Base-by-base conservation (phyloP, 2,113 vertebrate species). In the Copsychus sechellarum region DNA sequence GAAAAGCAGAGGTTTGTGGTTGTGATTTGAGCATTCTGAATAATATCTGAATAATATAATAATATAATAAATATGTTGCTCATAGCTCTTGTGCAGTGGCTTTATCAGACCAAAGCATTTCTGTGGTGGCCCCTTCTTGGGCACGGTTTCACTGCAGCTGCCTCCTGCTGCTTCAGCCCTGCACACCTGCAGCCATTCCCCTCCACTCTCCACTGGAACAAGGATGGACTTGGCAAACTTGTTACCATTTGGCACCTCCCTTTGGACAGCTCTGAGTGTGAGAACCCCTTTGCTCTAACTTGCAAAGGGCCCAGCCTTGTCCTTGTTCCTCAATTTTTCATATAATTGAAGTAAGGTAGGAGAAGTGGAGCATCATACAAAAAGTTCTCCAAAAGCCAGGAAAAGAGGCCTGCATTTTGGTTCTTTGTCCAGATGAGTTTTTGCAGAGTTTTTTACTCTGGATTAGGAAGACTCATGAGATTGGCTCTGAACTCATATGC, bases 61-160 rank as follows among this genome's bases (percentile, higher is more conserved):
- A 45, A 45, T 47, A 47, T 47, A 47, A 47, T 45, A 20, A 43
- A 48, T 26, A 15, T 5, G 8, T 69, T 53, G 13, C 12, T n/a
- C 5, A 5, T 47, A 47, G 8, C 16, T 65, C 17, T 54, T 36
- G 48, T 20, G 45, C 2, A 11, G 36, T 29, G 31, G 31, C 43
- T 90, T 67, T 71, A 9, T 43, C 33, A 71, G 19, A 43, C 22
- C 13, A 62, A 60, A 24, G 25, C 8, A 5, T 21, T 54, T 72
- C 43, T 20, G n/a, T 3, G 15, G 7, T 4, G 38, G 20, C 4
- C 65, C 11, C n/a, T 58, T 22, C 31, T 20, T 29, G 20, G 9
- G 6, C 0, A 0, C 2, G 16, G 23, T 28, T 20, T 38, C 22
- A 14, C 15, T 31, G 9, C 6, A 6, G 2, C 20, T 65, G 60